Base-by-base conservation (phyloP, 2,888 invertebrate genomes). In the Chrysotoxum bicinctum region DNA sequence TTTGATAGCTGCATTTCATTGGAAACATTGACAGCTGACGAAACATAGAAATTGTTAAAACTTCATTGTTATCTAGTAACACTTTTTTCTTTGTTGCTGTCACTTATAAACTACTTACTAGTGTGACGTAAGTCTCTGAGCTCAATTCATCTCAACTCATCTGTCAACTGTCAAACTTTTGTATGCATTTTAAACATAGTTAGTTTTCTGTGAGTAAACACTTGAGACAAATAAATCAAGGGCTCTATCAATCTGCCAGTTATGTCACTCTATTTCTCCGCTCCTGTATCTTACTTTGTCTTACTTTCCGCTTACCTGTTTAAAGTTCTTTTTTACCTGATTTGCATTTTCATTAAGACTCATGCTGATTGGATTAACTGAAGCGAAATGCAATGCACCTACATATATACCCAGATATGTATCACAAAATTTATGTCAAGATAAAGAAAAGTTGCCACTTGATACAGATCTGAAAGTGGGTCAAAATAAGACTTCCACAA, bases 331-430 rank as follows among this genome's bases (percentile, higher is more conserved):
- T 66, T 21, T 16, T 23, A 45, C 66, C 66, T 76, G 81, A 76
- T 81, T 76, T 81, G 70, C 76, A 81, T 81, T 81, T 81, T 76
- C 66, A 76, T 81, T 72, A 66, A 64, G 64, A 48, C 23, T 26
- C 10, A 3, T 58, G 26, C 66, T 70, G 76, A 72, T 75, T 66
- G 62, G 66, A 62, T 70, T 66, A 35, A 66, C 66, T 56, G 35
- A 45, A 45, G 45, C 30, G 19, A 16, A 40, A 19, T n/a, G 14
- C 12, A 43, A 26, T 50, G 50, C 35, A 66, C 21, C 45, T 30
- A 37, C 32, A 1, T 26, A 54, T 45, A 66, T 50, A n/a, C 26
- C 19, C 1, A 48, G 0, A 23, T 23, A 10, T 19, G 9, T 35
- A 56, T 35, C 19, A 35, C 7, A 35, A 35, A 35, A 58, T 58